Base-by-base conservation (phyloP, 2,113 vertebrate genomes). In the Felis chaus region DNA sequence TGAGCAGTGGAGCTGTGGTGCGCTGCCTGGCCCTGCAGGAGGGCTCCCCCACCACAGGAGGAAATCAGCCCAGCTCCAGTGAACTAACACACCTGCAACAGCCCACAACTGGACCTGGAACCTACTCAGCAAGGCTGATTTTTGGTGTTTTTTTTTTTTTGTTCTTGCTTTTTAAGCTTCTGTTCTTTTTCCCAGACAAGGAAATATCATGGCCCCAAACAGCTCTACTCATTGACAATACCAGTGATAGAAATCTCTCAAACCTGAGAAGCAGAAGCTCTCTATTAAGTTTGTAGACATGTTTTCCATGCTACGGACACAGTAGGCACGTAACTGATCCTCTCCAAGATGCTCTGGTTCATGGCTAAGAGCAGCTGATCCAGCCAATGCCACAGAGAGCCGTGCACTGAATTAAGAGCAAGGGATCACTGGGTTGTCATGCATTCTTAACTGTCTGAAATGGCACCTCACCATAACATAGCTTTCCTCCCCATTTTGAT, bases 1-100 rank as follows among this genome's bases (percentile, higher is more conserved):
- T 98, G 96, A 98, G 95, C 90, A 94, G 93, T 85, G 92, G 94
- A 97, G 94, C 92, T 90, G 78, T 92, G 86, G 96, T 91, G 93
- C 88, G 98, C 95, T 87, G 87, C 97, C 74, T 63, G 73, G 93
- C 80, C 92, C 83, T 79, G 87, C 81, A 97, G 96, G 97, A 95
- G 90, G 80, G 74, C 78, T 95, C 88, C 89, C 8, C 4, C 19
- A 80, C 68, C 48, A 13, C n/a, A 66, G 29, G n/a, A 97, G 92
- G n/a, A 98, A 97, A 87, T 33, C 5, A 65, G 53, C 76, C 81
- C 33, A 31, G 45, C 97, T 85, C 86, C 85, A 98, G 78, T 95
- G 91, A 74, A 57, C 50, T 97, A 78, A 57, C 19, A 21, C 74
- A 95, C 96, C 96, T 98, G 95, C 16, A 91, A 13, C 73, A 89